Conservation (phyloP, 2,797 vertebrate genomes). For the Ciconia nigra region DNA sequence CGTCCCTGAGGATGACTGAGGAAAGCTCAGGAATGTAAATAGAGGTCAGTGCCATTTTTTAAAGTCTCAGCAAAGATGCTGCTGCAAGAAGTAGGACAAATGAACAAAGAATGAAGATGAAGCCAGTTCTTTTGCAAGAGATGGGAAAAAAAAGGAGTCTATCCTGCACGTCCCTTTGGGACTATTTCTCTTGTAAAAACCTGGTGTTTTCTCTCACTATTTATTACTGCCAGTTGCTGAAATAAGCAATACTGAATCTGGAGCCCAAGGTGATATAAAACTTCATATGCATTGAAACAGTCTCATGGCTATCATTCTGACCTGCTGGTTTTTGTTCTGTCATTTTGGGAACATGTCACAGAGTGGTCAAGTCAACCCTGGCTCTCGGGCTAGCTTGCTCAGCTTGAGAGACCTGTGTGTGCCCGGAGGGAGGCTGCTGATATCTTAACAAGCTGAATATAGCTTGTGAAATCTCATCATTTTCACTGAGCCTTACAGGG, state of each 20-base stretch:
- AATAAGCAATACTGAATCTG: background rate
- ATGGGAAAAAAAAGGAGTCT: background rate
- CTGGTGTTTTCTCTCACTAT: background rate
- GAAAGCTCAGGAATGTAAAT: background rate
- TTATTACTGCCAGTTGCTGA: background rate
- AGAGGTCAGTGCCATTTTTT: background rate
- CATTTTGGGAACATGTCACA: background rate
- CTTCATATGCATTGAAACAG: background rate
- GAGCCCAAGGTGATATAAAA: background rate
- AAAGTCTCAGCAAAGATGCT: background rate
- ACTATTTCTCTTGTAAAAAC: background rate
- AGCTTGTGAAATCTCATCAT: conserved; percentile 9
- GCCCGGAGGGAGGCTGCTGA: background rate
- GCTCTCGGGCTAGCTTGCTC: background rate
- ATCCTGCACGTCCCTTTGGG: background rate
- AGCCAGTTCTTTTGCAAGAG: background rate
- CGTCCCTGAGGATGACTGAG: background rate
- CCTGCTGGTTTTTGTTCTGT: background rate
- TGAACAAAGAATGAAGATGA: background rate
- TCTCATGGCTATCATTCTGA: background rate
- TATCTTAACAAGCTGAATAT: background rate
- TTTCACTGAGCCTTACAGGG: background rate
- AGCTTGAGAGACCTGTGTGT: background rate
- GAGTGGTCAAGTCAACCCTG: background rate
- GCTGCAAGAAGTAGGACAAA: conserved; percentile 12